phyloP scores from a whole-genome alignment of 30 jellyfish, hydroid and myxozoan species.

The Turritopsis dohrnii region DNA sequence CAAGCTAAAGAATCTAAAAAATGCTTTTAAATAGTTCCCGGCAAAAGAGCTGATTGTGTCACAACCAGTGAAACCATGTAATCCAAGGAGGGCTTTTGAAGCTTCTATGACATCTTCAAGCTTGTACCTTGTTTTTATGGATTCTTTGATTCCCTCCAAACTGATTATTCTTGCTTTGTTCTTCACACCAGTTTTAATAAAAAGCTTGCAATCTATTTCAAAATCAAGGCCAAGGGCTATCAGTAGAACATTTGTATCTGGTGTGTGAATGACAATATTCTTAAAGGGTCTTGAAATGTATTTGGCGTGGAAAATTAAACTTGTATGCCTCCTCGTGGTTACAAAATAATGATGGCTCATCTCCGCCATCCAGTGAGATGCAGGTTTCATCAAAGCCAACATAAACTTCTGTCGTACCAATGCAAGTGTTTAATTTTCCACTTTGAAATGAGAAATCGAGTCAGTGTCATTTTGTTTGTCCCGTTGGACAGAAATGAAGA shows the following conservation, averaged over 20 bases:
- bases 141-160: slow-evolving; percentile 22
- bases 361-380: too few relatives aligned
- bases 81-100: slow-evolving; percentile 30
- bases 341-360: too few relatives aligned
- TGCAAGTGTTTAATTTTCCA: slow-evolving; percentile 10
- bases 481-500: slow-evolving; percentile 14
- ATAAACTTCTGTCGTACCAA: background rate
- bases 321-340: slow-evolving; percentile 51
- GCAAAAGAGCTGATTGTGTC: slow-evolving; percentile 27
- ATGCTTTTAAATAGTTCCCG: too few relatives aligned
- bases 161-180: slow-evolving; percentile 29
- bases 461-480: slow-evolving; percentile 25
- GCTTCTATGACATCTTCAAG: background rate
- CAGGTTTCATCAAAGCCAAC: slow-evolving; percentile 11
- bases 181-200: slow-evolving; percentile 25
- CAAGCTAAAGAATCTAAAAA: too few relatives aligned
- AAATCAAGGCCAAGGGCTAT: slow-evolving; percentile 32
- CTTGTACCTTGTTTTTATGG: background rate
- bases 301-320: slow-evolving; percentile 39
- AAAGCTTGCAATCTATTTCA: slow-evolving; percentile 24
- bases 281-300: slow-evolving; percentile 38
- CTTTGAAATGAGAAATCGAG: slow-evolving; percentile 8
- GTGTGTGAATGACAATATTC: slow-evolving; percentile 35
- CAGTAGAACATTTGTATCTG: slow-evolving; percentile 36
- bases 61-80: slow-evolving; percentile 44